A percentile compares a stretch with the other conserved stretches of the same genome.
Evolutionary conservation across 1,140 invertebrate genomes (phyloP).

Genomic region (Colletes latitarsis): DNA sequence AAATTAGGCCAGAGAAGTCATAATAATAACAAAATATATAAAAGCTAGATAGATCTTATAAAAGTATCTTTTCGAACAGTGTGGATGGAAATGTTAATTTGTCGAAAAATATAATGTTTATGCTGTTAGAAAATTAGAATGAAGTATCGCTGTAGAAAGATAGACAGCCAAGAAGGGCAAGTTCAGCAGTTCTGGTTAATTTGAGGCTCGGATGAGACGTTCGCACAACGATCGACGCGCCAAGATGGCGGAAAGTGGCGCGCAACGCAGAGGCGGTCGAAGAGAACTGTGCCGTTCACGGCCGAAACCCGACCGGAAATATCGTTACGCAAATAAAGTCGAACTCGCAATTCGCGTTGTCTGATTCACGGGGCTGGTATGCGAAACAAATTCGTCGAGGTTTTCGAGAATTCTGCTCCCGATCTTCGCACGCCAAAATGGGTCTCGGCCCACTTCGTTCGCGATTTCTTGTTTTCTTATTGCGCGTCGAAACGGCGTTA

Average conservation of each 20-base stretch:
- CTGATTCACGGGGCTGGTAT: slow-evolving; percentile 59
- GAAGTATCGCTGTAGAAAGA: too few relatives aligned
- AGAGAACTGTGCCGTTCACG: slow-evolving; percentile 9
- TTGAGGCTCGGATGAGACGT: not conserved
- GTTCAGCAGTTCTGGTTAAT: not conserved
- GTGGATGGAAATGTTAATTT: too few relatives aligned
- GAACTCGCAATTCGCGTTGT: slow-evolving; percentile 22
- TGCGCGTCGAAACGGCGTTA: not conserved
- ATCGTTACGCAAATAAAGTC: slow-evolving; percentile 49
- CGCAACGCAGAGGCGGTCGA: not conserved
- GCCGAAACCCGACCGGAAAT: slow-evolving; percentile 38
- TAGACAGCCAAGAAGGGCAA: not conserved
- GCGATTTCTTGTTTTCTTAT: slow-evolving; percentile 25
- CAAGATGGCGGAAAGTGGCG: not conserved
- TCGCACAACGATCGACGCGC: not conserved
- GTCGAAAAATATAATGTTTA: too few relatives aligned
- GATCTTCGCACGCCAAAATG: slow-evolving; percentile 41
- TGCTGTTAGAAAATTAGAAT: too few relatives aligned
- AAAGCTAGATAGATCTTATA: too few relatives aligned
- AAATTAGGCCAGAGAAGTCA: too few relatives aligned
- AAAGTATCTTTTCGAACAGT: too few relatives aligned
- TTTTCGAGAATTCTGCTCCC: slow-evolving; percentile 42
- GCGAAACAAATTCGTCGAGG: slow-evolving; percentile 40
- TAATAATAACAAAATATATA: too few relatives aligned
- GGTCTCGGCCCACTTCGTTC: slow-evolving; percentile 24